Conservation (phyloP, 2,888 invertebrate species). For the Agapostemon virescens region DNA sequence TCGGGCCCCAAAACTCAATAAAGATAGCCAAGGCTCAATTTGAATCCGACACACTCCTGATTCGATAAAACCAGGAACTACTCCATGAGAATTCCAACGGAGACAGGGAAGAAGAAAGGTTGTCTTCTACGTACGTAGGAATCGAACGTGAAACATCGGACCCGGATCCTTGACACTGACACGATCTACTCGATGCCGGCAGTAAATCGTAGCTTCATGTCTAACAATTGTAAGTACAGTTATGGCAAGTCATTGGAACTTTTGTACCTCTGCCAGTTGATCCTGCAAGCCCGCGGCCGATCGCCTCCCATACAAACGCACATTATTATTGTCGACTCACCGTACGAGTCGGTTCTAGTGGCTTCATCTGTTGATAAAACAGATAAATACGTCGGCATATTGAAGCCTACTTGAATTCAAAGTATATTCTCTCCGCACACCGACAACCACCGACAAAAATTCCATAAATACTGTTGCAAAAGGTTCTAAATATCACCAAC, state of each 20-base stretch:
- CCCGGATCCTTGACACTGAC: conserved; percentile 65
- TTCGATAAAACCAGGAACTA: background rate
- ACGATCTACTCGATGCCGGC: conserved; percentile 50
- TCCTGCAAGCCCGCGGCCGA: conserved; percentile 36
- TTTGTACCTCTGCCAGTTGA: conserved; percentile 59
- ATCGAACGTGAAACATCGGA: conserved; percentile 33
- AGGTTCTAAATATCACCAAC: no score
- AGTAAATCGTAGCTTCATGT: conserved; percentile 59
- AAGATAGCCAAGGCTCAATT: no score
- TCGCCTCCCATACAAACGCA: conserved; percentile 19
- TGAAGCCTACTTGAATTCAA: conserved; percentile 54
- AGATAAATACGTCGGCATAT: conserved; percentile 67
- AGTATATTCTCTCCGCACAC: background rate
- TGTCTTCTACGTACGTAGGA: conserved; percentile 12
- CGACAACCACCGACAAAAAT: background rate
- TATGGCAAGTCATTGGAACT: conserved; percentile 70
- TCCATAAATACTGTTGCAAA: no score
- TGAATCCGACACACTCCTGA: no score
- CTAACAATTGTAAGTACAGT: conserved; percentile 57
- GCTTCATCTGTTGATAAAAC: conserved; percentile 71
- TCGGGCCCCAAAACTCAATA: no score
- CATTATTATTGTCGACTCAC: conserved; percentile 49
- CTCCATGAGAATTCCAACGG: background rate
- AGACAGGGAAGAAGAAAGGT: background rate
- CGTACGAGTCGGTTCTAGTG: conserved; percentile 57